Percentiles rank a stretch among this genome's conserved stretches.
These are phyloP conservation scores for Vespertilio murinus DNA, from an alignment of 2,797 vertebrate species.

Conservation along the genomic window DNA sequence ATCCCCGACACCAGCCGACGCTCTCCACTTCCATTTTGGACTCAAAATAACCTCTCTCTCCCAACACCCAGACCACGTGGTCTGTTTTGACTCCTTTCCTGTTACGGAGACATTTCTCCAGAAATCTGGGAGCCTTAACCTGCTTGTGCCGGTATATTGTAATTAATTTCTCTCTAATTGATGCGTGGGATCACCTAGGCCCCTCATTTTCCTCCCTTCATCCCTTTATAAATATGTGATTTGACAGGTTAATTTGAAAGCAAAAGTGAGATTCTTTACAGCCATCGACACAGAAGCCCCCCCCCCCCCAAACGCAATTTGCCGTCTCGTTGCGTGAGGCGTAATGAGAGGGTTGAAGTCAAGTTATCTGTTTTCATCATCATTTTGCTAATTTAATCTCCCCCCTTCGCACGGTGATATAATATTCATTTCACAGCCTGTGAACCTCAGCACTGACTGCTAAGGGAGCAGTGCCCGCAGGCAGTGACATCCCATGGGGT, in stretches of 20 bases:
- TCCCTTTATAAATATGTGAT: constrained; percentile 83
- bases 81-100: constrained; percentile 68
- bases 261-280: constrained; percentile 84
- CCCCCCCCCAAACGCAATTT: constrained; percentile 67
- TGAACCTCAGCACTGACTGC: constrained; percentile 72
- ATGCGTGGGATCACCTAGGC: constrained; percentile 83
- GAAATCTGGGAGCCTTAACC: constrained; percentile 78
- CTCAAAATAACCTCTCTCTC: not conserved
- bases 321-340: constrained; percentile 77
- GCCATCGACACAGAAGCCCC: constrained; percentile 81
- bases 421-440: constrained; percentile 82
- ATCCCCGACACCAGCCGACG: not conserved
- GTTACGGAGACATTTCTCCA: constrained; percentile 54
- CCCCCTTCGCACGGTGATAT: constrained; percentile 78
- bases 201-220: constrained; percentile 83
- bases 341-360: constrained; percentile 83
- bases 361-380: constrained; percentile 81
- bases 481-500: accelerated
- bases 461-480: constrained; percentile 4
- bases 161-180: constrained; percentile 87
- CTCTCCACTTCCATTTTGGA: not conserved
- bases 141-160: constrained; percentile 81
- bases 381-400: constrained; percentile 76
- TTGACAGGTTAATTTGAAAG: constrained; percentile 88
- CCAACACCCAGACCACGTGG: not conserved